Percentiles rank a stretch among this genome's conserved stretches.
These are phyloP conservation scores for Caenorhabditis sp. DNA, from an alignment of 2,888 invertebrate species.

Conservation along the genomic window DNA sequence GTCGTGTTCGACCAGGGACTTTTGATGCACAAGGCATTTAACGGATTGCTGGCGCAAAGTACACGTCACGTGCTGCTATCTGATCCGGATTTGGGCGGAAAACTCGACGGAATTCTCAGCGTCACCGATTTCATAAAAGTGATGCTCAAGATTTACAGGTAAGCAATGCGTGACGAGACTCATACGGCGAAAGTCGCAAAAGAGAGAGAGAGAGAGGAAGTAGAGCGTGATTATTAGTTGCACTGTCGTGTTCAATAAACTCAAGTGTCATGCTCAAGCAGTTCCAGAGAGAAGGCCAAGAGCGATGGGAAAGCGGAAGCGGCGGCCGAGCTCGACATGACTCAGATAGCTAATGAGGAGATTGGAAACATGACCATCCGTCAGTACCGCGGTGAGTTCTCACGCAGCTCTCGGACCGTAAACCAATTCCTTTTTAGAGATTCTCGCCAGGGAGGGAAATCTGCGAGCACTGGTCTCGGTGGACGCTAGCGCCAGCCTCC, in stretches of 20 bases:
- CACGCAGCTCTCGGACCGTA: neutral
- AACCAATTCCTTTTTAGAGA: slow-evolving; percentile 21
- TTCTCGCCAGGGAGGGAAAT: slow-evolving; percentile 45
- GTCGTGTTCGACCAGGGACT: slow-evolving; percentile 98
- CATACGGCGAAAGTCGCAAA: too few relatives aligned
- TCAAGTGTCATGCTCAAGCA: neutral
- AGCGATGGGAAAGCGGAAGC: slow-evolving; percentile 14
- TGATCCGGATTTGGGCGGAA: slow-evolving; percentile 55
- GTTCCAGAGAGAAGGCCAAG: slow-evolving; percentile 58
- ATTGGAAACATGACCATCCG: slow-evolving; percentile 67
- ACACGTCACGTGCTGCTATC: slow-evolving; percentile 71
- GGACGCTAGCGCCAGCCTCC: slow-evolving; percentile 82
- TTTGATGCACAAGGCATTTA: slow-evolving; percentile 97
- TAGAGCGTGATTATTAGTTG: too few relatives aligned
- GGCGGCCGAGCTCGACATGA: slow-evolving; percentile 33
- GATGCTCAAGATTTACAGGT: slow-evolving; percentile 81
- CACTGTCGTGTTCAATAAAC: too few relatives aligned
- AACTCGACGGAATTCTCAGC: slow-evolving; percentile 87
- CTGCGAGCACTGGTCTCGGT: slow-evolving; percentile 40
- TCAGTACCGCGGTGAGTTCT: slow-evolving; percentile 61
- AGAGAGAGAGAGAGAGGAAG: too few relatives aligned
- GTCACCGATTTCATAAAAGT: slow-evolving; percentile 99
- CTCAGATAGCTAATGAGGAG: slow-evolving; percentile 62
- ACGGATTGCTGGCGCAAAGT: slow-evolving; percentile 94
- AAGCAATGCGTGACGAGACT: neutral